Percentiles rank a stretch among this genome's conserved stretches.
phyloP scores from a whole-genome alignment of 2,888 invertebrate genomes.

The Pemphredon lugubris region DNA sequence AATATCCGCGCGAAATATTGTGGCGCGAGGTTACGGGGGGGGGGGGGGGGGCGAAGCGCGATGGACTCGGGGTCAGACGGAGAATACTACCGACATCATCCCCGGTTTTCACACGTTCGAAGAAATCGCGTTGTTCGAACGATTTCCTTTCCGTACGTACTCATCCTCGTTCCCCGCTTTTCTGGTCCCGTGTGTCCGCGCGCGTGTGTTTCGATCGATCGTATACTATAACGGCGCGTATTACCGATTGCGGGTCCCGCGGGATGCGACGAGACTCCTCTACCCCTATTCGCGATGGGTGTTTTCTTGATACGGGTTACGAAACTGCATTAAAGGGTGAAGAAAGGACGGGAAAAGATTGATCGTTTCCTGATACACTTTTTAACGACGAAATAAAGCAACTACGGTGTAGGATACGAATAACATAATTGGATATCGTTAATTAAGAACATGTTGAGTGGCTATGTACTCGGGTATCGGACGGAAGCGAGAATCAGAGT shows the following conservation, averaged over 20 bases:
- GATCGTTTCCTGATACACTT: background rate
- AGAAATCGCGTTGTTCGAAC: conserved; percentile 55
- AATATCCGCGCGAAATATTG: conserved; percentile 69
- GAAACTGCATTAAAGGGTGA: conserved; percentile 5
- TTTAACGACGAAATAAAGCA: background rate
- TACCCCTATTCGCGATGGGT: background rate
- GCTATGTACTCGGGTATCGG: too few relatives aligned
- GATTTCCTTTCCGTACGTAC: conserved; percentile 39
- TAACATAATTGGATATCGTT: too few relatives aligned
- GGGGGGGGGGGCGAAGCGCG: conserved; percentile 25
- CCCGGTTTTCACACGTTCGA: conserved; percentile 40
- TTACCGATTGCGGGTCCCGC: conserved; percentile 48
- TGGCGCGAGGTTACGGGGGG: conserved; percentile 47
- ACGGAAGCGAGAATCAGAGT: too few relatives aligned
- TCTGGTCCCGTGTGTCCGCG: background rate
- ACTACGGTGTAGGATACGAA: background rate
- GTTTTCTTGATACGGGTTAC: background rate
- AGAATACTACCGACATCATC: conserved; percentile 2
- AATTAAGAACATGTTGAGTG: too few relatives aligned
- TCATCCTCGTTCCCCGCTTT: background rate
- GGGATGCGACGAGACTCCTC: conserved; percentile 14
- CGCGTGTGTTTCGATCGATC: conserved; percentile 11
- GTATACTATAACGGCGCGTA: too few relatives aligned
- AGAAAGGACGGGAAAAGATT: too few relatives aligned
- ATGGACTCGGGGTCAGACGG: conserved; percentile 9